Evolutionary conservation across 1,140 invertebrate genomes (phyloP).

Genomic region (Penaeus vannamei): DNA sequence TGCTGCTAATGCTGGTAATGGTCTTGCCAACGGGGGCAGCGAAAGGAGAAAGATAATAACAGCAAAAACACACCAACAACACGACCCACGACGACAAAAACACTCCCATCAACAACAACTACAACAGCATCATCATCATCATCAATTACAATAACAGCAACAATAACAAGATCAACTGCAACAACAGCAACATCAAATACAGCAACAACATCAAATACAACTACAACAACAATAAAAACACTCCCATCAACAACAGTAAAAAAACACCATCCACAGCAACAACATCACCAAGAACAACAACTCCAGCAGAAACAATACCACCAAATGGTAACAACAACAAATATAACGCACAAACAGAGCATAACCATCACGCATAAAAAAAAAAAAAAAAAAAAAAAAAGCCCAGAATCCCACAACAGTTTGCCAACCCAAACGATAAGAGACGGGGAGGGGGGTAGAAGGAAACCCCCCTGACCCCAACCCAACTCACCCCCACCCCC

Average conservation of each 20-base stretch:
- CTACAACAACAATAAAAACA: no score
- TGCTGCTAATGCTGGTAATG: background rate
- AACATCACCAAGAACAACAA: background rate
- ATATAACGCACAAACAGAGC: no score
- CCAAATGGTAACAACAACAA: background rate
- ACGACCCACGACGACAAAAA: background rate
- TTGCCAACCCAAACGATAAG: no score
- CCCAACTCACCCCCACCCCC: background rate
- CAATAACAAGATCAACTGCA: background rate
- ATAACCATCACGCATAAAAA: no score
- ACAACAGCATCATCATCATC: background rate
- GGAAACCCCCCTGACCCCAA: no score
- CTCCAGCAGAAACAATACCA: no score
- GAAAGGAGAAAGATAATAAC: background rate
- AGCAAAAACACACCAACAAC: background rate
- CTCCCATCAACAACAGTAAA: background rate
- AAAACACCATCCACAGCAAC: background rate
- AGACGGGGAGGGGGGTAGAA: no score
- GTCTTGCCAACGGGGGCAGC: background rate
- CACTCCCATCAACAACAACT: background rate
- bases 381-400: no score
- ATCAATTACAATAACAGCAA: background rate
- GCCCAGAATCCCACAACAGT: no score
- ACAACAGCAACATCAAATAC: background rate
- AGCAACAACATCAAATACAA: background rate